Evolutionary conservation across 2,888 invertebrate species (phyloP).

Genomic region (Tenthredo notha): DNA sequence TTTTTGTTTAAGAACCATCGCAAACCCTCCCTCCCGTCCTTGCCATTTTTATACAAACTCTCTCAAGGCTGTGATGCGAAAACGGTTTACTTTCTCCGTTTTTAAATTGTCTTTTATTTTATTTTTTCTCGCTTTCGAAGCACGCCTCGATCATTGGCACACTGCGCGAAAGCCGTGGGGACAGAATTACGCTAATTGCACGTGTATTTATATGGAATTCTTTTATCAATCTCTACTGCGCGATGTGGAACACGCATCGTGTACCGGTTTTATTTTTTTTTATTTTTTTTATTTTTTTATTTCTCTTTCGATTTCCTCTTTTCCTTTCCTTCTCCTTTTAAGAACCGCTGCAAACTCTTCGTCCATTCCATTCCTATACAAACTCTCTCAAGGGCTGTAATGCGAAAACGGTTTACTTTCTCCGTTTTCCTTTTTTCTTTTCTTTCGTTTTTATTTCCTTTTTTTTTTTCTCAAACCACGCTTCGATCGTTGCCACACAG

Average conservation of each 20-base stretch:
- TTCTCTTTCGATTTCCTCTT: background rate
- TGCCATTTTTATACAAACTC: slow-evolving; percentile 11
- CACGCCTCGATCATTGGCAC: background rate
- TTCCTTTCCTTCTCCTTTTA: too few species aligned
- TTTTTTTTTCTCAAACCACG: background rate
- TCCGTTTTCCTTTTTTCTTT: background rate
- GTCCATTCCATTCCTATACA: slow-evolving; percentile 18
- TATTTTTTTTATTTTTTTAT: background rate
- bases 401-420: slow-evolving; percentile 37
- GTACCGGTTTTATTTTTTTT: too few species aligned
- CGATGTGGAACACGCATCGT: background rate
- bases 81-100: slow-evolving; percentile 23
- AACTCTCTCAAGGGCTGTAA: slow-evolving; percentile 28
- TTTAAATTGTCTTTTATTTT: background rate
- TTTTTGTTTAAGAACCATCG: background rate
- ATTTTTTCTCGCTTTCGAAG: background rate
- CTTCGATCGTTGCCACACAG: background rate
- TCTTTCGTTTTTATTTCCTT: background rate
- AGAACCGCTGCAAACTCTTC: slow-evolving; percentile 24
- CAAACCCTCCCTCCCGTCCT: background rate
- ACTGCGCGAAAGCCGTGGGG: too few species aligned
- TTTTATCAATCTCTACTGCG: background rate
- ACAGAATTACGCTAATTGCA: too few species aligned
- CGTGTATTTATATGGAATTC: too few species aligned
- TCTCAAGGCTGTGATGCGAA: slow-evolving; percentile 18